Conservation (phyloP, 2,113 vertebrate genomes). For the Crotalus tigris region DNA sequence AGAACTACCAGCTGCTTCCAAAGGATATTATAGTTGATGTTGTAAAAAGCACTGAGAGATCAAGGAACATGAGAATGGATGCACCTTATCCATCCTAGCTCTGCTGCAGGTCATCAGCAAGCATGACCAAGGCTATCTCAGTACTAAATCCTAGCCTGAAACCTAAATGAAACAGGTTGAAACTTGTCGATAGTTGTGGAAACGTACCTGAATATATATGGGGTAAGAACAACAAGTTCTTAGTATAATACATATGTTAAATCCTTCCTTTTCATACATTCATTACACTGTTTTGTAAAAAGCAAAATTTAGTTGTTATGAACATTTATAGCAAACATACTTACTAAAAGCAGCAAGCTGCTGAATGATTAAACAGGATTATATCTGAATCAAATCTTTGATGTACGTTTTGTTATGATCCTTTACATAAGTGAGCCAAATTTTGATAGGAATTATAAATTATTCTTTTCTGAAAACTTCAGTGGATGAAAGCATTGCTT, state of each 20-base stretch:
- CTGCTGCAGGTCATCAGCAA: not conserved
- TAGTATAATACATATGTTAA: not conserved
- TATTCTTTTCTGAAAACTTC: constrained; percentile 8
- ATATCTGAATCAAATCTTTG: constrained; percentile 19
- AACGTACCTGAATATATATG: not conserved
- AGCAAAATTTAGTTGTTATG: not conserved
- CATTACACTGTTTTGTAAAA: not conserved
- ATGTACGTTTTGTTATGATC: constrained; percentile 11
- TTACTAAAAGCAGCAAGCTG: not conserved
- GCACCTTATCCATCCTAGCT: not conserved
- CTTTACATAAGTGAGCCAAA: constrained; percentile 2
- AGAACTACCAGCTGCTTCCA: too few relatives aligned
- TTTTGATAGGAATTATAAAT: constrained; percentile 18
- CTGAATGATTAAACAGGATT: constrained; percentile 11
- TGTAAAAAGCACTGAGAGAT: not conserved
- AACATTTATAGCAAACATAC: constrained; percentile 8
- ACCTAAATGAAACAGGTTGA: not conserved
- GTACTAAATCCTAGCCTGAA: not conserved
- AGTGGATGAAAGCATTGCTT: constrained; percentile 23
- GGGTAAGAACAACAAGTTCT: not conserved
- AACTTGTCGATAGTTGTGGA: not conserved
- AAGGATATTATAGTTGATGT: not conserved
- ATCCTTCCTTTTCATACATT: not conserved
- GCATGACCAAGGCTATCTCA: not conserved
- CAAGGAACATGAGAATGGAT: not conserved